Evolutionary conservation across 1,140 invertebrate genomes (phyloP).

Genomic region (Papilio machaon): DNA sequence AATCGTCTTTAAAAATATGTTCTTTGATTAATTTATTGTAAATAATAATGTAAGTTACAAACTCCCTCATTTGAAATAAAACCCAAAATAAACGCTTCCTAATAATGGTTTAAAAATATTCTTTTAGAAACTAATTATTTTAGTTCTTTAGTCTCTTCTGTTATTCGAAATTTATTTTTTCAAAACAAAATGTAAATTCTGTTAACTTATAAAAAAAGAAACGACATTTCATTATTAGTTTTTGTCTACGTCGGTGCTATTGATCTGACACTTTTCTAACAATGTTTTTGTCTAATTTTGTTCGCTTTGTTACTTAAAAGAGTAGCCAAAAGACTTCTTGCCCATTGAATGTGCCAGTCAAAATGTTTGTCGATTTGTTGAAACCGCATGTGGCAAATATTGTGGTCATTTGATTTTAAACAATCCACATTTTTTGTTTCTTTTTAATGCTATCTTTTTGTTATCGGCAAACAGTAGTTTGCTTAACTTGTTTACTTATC

Average conservation of each 20-base stretch:
- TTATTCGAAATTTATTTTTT: neutral
- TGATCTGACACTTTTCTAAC: neutral
- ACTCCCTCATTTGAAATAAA: no score
- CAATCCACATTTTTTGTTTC: neutral
- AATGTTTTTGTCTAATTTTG: slow-evolving; percentile 8
- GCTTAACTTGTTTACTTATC: neutral
- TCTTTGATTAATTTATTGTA: no score
- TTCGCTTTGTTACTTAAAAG: neutral
- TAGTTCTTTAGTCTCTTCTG: no score
- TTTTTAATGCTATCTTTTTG: no score
- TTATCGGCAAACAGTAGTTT: no score
- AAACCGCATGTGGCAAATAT: slow-evolving; percentile 13
- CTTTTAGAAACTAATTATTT: no score
- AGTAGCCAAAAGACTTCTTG: slow-evolving; percentile 10
- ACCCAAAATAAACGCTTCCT: no score
- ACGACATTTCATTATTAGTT: neutral
- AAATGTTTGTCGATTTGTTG: slow-evolving; percentile 25
- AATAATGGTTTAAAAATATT: no score
- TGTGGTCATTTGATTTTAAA: slow-evolving; percentile 22
- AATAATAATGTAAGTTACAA: no score
- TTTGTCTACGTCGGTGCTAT: neutral
- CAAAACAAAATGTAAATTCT: neutral
- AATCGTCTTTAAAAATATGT: neutral
- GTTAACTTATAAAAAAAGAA: neutral
- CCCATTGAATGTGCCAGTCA: slow-evolving; percentile 22